These are phyloP conservation scores for Brachyptera putata DNA, from an alignment of 2,888 invertebrate genomes.

Conservation along the genomic window DNA sequence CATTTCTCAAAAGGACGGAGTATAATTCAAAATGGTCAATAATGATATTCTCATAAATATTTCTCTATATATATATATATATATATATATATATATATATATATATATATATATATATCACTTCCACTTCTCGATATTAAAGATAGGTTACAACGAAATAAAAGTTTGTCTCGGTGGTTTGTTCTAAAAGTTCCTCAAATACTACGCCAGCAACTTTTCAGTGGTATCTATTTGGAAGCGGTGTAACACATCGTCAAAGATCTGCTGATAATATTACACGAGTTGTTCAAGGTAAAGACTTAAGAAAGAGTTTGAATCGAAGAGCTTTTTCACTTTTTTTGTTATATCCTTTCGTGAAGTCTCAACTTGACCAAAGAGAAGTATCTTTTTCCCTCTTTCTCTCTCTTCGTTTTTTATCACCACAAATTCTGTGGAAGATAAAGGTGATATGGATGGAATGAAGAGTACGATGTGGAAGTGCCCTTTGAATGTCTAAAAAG, in stretches of 20 bases:
- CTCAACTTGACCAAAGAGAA: slow-evolving; percentile 22
- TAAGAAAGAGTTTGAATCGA: slow-evolving; percentile 22
- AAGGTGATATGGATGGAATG: slow-evolving; percentile 2
- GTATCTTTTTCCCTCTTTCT: neutral
- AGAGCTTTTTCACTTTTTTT: no score
- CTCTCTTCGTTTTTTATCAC: slow-evolving; percentile 9
- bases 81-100: no score
- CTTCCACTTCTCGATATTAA: no score
- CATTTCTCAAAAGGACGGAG: no score
- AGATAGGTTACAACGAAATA: no score
- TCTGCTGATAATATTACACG: slow-evolving; percentile 24
- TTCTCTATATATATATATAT: no score
- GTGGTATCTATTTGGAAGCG: neutral
- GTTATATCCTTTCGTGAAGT: slow-evolving; percentile 18
- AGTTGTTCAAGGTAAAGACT: slow-evolving; percentile 10
- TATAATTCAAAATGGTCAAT: no score
- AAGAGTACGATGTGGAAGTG: slow-evolving; percentile 8
- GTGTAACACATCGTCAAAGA: slow-evolving; percentile 13
- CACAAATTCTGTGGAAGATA: slow-evolving; percentile 14
- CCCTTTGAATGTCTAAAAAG: no score
- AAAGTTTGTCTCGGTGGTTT: slow-evolving; percentile 10
- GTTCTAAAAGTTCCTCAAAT: neutral
- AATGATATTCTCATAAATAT: no score
- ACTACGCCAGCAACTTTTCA: neutral
- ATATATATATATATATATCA: no score